These are phyloP conservation scores for Elanoides forficatus DNA, from an alignment of 2,113 vertebrate genomes.

Conservation along the genomic window DNA sequence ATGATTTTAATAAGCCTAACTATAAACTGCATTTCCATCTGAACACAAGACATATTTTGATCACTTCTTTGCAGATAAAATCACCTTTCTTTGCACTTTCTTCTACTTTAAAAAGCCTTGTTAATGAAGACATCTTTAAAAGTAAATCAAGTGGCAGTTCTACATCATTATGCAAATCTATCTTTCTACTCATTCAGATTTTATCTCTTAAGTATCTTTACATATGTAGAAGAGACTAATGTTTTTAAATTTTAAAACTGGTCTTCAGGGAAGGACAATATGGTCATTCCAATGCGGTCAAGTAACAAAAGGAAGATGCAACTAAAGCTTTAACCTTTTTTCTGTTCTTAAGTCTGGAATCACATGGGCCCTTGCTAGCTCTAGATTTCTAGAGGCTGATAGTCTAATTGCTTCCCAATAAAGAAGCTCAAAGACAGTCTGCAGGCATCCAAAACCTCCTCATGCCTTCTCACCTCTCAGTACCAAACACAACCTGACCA, in stretches of 20 bases:
- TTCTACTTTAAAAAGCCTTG: background rate
- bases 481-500: background rate
- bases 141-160: constrained; percentile 16
- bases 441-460: background rate
- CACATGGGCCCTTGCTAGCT: background rate
- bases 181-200: constrained; percentile 26
- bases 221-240: constrained; percentile 35
- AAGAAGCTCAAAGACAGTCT: background rate
- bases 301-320: constrained; percentile 50
- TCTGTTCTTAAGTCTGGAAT: constrained; percentile 41
- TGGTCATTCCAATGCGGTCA: constrained; percentile 31
- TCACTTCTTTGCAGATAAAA: background rate
- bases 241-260: constrained; percentile 55
- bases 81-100: background rate
- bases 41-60: background rate
- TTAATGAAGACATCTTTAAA: constrained; percentile 37
- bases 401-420: constrained; percentile 20
- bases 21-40: background rate
- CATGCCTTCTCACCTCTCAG: background rate
- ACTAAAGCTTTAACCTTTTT: constrained; percentile 45
- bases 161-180: constrained; percentile 40
- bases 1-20: background rate
- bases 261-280: constrained; percentile 18
- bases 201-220: constrained; percentile 54
- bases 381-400: constrained; percentile 46